Evolutionary conservation across 2,888 invertebrate genomes (phyloP).

Genomic region (Pyrochroa serraticornis): DNA sequence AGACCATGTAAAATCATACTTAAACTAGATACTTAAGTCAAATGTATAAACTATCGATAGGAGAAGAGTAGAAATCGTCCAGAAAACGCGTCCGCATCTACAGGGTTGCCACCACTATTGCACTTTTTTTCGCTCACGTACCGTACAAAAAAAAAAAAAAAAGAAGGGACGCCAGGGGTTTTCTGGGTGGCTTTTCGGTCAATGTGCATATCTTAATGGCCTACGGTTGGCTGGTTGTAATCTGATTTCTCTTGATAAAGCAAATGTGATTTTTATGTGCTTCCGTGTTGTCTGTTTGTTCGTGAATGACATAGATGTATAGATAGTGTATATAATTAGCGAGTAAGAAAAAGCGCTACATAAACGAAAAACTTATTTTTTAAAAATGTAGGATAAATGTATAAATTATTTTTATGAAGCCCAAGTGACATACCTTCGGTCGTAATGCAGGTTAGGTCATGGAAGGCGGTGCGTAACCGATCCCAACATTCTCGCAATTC

Average conservation of each 20-base stretch:
- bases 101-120: not conserved
- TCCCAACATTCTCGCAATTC: too few relatives aligned
- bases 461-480: too few relatives aligned
- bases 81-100: not conserved
- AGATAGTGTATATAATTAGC: slow-evolving; percentile 23
- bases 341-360: slow-evolving; percentile 12
- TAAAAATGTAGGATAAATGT: slow-evolving; percentile 5
- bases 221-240: slow-evolving; percentile 13
- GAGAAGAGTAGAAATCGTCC: slow-evolving; percentile 1
- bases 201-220: slow-evolving; percentile 33
- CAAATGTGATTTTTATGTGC: slow-evolving; percentile 53
- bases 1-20: not conserved
- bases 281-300: slow-evolving; percentile 45
- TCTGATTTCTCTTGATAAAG: slow-evolving; percentile 37
- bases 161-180: not conserved
- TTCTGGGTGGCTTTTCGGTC: not conserved
- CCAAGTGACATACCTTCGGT: slow-evolving; percentile 9
- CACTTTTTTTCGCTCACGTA: not conserved
- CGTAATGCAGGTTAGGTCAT: slow-evolving; percentile 2
- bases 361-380: slow-evolving; percentile 22
- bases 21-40: slow-evolving; percentile 3
- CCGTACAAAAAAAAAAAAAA: not conserved
- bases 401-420: slow-evolving; percentile 2
- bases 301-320: slow-evolving; percentile 8
- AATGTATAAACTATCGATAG: not conserved